Base-by-base conservation (phyloP, 2,888 invertebrate genomes). In the Drosophila lacicola region DNA sequence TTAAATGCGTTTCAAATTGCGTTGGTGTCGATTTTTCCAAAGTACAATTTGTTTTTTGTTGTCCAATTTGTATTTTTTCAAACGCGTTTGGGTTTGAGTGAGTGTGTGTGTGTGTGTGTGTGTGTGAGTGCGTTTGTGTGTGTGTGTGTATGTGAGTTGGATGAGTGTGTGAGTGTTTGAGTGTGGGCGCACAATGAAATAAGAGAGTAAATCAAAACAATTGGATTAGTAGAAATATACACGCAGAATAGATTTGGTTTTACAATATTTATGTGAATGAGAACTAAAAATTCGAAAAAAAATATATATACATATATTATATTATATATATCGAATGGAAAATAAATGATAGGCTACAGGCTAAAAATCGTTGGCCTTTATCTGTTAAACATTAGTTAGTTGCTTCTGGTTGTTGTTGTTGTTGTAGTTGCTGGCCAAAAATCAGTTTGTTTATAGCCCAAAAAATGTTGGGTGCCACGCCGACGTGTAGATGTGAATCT, bases 151-250 rank as follows among this genome's bases (percentile, higher is more conserved):
- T 49, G 47, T 61, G 25, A 55, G 47, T 70, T 79, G 74, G 66
- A 57, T 57, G 19, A 33, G 49, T 34, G 45, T 45, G 45, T 44
- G 49, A 55, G 39, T 62, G 54, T n/a, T 33, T 50, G 51, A 63
- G 46, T 61, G 49, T 68, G 80, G 74, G 68, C 73, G 86, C 73
- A 79, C 74, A 87, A 82, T 78, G 88, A 78, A 88, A 80, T 67
- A 88, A 85, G 84, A 87, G 88, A 90, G 78, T 82, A 81, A 89
- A 84, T 86, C 58, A 77, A 84, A 85, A 80, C 76, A 90, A 73
- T 76, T 77, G 83, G 86, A 90, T 90, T 90, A 90, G 90, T 90
- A 80, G 55, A 70, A 67, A 68, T 74, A 69, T 69, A 80, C 61
- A 74, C 74, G 64, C 44, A 61, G 68, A 70, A 64, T 55, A 61